phyloP scores from a whole-genome alignment of 2,888 invertebrate genomes.

The Alloscopus bannaensis region DNA sequence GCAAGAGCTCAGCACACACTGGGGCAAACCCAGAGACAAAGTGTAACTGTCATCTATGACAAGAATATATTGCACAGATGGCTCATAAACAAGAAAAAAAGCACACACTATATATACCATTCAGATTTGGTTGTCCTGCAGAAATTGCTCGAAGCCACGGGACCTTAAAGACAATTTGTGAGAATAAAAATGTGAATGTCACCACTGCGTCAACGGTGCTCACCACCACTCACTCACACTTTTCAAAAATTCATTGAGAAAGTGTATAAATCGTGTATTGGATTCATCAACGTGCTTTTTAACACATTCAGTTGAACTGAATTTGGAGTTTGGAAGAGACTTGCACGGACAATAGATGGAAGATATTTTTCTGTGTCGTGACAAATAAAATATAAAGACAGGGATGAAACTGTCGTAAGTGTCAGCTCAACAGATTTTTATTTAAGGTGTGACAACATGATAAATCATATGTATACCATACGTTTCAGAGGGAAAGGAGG shows the following conservation, averaged over 20 bases:
- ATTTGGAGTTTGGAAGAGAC: too few relatives aligned
- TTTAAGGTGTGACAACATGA: constrained; percentile 56
- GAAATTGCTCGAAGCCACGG: background rate
- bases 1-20: too few relatives aligned
- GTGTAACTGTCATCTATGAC: constrained; percentile 1
- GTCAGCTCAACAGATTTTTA: constrained; percentile 53
- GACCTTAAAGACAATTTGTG: constrained; percentile 39
- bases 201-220: constrained; percentile 35
- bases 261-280: too few relatives aligned
- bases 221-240: constrained; percentile 8
- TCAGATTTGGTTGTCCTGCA: too few relatives aligned
- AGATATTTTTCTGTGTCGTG: too few relatives aligned
- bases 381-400: constrained; percentile 47
- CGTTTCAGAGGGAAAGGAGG: too few relatives aligned
- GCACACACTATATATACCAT: too few relatives aligned
- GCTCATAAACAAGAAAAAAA: background rate
- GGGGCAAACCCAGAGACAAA: too few relatives aligned
- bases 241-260: background rate
- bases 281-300: too few relatives aligned
- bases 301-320: too few relatives aligned
- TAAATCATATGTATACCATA: constrained; percentile 52
- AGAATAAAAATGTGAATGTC: constrained; percentile 53
- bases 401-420: constrained; percentile 54
- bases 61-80: constrained; percentile 2
- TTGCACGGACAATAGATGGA: too few relatives aligned